phyloP scores from a whole-genome alignment of 1,140 invertebrate genomes.

The Drosophila carrolli region DNA sequence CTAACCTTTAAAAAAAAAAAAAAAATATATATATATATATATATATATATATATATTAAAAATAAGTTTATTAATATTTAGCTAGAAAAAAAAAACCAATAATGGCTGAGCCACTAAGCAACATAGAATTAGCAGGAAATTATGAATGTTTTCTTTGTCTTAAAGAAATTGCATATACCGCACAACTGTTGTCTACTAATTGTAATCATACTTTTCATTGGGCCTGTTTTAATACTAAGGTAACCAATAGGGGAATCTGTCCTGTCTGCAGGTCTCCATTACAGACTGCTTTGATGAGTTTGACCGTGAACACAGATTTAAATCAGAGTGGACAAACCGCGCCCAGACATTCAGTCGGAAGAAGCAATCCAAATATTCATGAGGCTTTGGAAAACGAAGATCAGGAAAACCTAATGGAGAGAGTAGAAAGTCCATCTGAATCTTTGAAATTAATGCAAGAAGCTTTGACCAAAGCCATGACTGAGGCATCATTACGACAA shows the following conservation, averaged over 20 bases:
- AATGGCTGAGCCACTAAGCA: too few relatives aligned
- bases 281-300: slow-evolving; percentile 8
- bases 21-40: too few relatives aligned
- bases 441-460: slow-evolving; percentile 1
- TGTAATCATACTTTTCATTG: slow-evolving; percentile 7
- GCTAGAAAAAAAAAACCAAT: too few relatives aligned
- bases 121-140: neutral
- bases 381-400: slow-evolving; percentile 3
- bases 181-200: neutral
- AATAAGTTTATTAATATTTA: too few relatives aligned
- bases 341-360: neutral
- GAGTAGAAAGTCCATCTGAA: neutral
- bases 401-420: slow-evolving; percentile 3
- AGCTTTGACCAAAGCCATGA: slow-evolving; percentile 1
- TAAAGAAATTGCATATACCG: slow-evolving; percentile 1
- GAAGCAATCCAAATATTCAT: slow-evolving; percentile 1
- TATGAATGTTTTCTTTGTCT: neutral
- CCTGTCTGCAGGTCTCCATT: slow-evolving; percentile 1
- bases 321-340: slow-evolving; percentile 1
- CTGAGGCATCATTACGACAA: slow-evolving; percentile 2
- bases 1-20: too few relatives aligned
- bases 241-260: neutral
- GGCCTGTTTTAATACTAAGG: slow-evolving; percentile 1
- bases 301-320: neutral
- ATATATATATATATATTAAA: neutral